Evolutionary conservation across 2,888 invertebrate species (phyloP).

Genomic region (Callosobruchus maculatus): DNA sequence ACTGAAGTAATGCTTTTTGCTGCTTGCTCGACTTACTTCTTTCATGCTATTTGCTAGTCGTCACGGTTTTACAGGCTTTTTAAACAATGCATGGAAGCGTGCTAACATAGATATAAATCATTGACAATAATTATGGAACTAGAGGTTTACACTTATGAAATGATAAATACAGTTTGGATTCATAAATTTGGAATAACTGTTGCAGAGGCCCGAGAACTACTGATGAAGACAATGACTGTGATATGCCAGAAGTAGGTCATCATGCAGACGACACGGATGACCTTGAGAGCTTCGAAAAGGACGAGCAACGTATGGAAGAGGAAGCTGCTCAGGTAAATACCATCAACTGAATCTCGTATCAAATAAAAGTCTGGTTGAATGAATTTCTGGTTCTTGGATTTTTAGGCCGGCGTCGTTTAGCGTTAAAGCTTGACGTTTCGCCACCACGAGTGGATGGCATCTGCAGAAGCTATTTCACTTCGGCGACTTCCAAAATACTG

Average conservation of each 20-base stretch:
- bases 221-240: slow-evolving; percentile 44
- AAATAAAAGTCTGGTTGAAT: too few species aligned
- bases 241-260: slow-evolving; percentile 42
- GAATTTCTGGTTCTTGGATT: too few species aligned
- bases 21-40: slow-evolving; percentile 50
- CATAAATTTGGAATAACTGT: background rate
- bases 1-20: slow-evolving; percentile 25
- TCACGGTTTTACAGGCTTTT: background rate
- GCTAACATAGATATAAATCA: background rate
- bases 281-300: slow-evolving; percentile 54
- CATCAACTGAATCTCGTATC: background rate
- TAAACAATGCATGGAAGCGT: background rate
- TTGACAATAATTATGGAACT: background rate
- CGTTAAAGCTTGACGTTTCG: too few species aligned
- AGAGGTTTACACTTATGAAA: background rate
- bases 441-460: too few species aligned
- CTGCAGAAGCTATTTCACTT: too few species aligned
- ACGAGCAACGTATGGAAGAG: slow-evolving; percentile 52
- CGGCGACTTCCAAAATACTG: too few species aligned
- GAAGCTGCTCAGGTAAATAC: slow-evolving; percentile 48
- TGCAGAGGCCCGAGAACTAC: slow-evolving; percentile 33
- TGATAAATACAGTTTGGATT: background rate
- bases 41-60: slow-evolving; percentile 27
- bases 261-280: slow-evolving; percentile 46
- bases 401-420: too few species aligned